A percentile compares a stretch with the other conserved stretches of the same genome.
These are phyloP conservation scores for Pogonophryne albipinna DNA, from an alignment of 2,797 vertebrate genomes.

Conservation along the genomic window DNA sequence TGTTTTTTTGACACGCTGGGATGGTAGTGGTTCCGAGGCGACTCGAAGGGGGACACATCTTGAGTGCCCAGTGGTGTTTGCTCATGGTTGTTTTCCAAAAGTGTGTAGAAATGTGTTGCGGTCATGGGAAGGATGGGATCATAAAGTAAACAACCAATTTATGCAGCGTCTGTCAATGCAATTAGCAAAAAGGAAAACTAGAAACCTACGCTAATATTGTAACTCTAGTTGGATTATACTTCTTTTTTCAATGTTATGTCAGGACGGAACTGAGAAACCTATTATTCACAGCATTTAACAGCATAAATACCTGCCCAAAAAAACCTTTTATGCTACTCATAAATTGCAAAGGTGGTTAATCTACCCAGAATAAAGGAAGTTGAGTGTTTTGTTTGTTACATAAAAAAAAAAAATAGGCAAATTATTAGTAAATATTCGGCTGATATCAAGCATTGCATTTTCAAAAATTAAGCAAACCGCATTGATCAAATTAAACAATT, in stretches of 20 bases:
- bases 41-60: slow-evolving; percentile 56
- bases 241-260: not conserved
- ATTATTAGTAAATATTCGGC: no score
- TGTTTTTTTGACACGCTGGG: slow-evolving; percentile 71
- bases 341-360: no score
- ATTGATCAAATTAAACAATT: no score
- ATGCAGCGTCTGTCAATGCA: slow-evolving; percentile 4
- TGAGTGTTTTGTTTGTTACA: no score
- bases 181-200: slow-evolving; percentile 19
- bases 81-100: slow-evolving; percentile 45
- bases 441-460: no score
- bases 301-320: not conserved
- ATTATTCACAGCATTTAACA: not conserved
- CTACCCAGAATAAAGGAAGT: no score
- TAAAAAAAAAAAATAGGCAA: no score
- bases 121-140: slow-evolving; percentile 6
- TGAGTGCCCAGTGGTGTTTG: slow-evolving; percentile 66
- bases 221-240: not conserved
- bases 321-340: not conserved
- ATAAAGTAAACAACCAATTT: not conserved
- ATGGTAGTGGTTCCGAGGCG: slow-evolving; percentile 26
- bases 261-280: no score
- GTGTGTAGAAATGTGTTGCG: slow-evolving; percentile 39
- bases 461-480: no score
- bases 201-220: not conserved